A percentile compares a stretch with the other conserved stretches of the same genome.
Conservation (phyloP, 2,113 vertebrate genomes). For the Bufo bufo region DNA sequence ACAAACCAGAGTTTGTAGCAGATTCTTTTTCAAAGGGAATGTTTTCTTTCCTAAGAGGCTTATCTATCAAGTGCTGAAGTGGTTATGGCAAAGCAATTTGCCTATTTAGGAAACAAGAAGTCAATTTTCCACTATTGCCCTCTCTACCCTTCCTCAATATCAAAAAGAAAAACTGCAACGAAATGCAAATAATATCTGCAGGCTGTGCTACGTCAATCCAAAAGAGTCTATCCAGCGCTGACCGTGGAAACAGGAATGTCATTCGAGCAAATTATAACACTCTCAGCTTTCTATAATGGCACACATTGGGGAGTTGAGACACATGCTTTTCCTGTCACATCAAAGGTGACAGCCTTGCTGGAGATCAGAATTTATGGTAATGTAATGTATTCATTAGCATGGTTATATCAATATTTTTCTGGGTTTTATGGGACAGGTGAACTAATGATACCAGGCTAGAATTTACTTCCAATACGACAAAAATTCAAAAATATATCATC, state of each 20-base stretch:
- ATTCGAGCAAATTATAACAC: slow-evolving; percentile 1
- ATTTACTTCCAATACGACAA: too few species aligned
- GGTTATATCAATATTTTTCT: neutral
- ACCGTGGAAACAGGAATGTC: neutral
- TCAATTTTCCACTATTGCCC: neutral
- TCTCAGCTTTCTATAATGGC: neutral
- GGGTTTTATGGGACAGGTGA: neutral
- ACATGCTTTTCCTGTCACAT: neutral
- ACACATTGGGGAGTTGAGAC: neutral
- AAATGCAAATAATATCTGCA: neutral
- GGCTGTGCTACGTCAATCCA: neutral
- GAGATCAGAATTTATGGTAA: neutral
- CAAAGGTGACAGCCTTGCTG: neutral
- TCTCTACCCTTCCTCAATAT: neutral
- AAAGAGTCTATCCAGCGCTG: neutral
- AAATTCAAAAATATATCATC: neutral
- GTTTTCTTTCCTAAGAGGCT: neutral
- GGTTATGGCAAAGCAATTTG: neutral
- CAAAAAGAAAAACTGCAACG: neutral
- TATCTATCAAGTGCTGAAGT: neutral
- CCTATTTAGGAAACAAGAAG: neutral
- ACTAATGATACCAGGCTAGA: too few species aligned
- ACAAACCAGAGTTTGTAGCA: neutral
- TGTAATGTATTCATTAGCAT: neutral
- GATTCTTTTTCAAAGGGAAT: neutral